Percentiles rank a stretch among this genome's conserved stretches.
These are phyloP conservation scores for Episyrphus balteatus DNA, from an alignment of 1,140 invertebrate species.

Conservation along the genomic window DNA sequence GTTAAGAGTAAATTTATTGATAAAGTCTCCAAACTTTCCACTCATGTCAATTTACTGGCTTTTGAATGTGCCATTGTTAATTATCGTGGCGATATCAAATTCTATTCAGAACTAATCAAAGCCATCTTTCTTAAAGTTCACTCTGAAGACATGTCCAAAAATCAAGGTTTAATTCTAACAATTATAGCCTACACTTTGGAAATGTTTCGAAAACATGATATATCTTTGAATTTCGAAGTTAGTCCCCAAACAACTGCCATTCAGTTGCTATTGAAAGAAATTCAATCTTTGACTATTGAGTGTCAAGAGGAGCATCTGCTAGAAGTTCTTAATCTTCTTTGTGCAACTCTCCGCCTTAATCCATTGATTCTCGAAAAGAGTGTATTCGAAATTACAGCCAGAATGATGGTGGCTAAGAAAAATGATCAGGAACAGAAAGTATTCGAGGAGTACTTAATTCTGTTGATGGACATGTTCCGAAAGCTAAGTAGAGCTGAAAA, in stretches of 20 bases:
- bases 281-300: slow-evolving; percentile 3
- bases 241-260: not conserved
- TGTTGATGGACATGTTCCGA: slow-evolving; percentile 26
- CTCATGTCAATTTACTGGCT: slow-evolving; percentile 12
- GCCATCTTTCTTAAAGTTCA: not conserved
- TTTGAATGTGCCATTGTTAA: slow-evolving; percentile 7
- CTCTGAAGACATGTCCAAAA: not conserved
- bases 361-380: slow-evolving; percentile 25
- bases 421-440: slow-evolving; percentile 8
- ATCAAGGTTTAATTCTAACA: not conserved
- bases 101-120: not conserved
- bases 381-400: slow-evolving; percentile 23
- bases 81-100: slow-evolving; percentile 1
- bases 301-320: slow-evolving; percentile 6
- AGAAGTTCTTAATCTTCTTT: slow-evolving; percentile 16
- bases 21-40: slow-evolving; percentile 4
- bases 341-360: slow-evolving; percentile 22
- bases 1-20: not conserved
- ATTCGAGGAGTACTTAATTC: slow-evolving; percentile 21
- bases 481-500: slow-evolving; percentile 25
- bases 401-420: slow-evolving; percentile 19
- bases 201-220: slow-evolving; percentile 20
- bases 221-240: slow-evolving; percentile 13
- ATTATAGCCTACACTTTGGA: slow-evolving; percentile 10
- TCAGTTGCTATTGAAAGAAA: slow-evolving; percentile 5